phyloP scores from a whole-genome alignment of 2,797 vertebrate species.

The Phyllotis vaccarum region DNA sequence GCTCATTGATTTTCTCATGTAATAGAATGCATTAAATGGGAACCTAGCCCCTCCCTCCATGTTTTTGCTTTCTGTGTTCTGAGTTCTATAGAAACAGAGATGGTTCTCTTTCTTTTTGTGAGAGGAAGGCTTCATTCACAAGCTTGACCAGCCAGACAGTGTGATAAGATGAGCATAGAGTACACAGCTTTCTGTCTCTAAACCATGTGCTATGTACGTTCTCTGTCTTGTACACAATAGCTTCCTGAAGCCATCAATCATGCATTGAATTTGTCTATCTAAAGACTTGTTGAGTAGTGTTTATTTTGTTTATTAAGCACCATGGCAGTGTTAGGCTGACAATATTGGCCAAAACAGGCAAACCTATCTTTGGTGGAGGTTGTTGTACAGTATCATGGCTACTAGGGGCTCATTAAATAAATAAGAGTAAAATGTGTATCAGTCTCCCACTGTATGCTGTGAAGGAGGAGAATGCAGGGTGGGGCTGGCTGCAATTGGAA shows the following conservation, averaged over 20 bases:
- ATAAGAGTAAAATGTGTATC: neutral
- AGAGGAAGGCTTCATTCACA: conserved; percentile 12
- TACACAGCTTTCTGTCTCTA: neutral
- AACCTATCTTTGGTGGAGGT: neutral
- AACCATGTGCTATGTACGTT: conserved; percentile 27
- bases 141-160: neutral
- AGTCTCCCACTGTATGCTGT: neutral
- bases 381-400: neutral
- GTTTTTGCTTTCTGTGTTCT: neutral
- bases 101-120: neutral
- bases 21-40: neutral
- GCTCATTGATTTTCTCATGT: conserved; percentile 15
- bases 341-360: neutral
- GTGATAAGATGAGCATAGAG: neutral
- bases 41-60: neutral
- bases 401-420: neutral
- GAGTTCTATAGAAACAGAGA: neutral
- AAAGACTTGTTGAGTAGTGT: neutral
- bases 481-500: neutral
- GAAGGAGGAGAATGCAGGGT: neutral
- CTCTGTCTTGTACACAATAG: neutral
- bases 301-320: neutral
- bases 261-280: conserved; percentile 27
- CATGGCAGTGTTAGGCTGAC: neutral
- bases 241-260: neutral